phyloP scores from a whole-genome alignment of 2,888 invertebrate species.

The Scrobipalpa costella region DNA sequence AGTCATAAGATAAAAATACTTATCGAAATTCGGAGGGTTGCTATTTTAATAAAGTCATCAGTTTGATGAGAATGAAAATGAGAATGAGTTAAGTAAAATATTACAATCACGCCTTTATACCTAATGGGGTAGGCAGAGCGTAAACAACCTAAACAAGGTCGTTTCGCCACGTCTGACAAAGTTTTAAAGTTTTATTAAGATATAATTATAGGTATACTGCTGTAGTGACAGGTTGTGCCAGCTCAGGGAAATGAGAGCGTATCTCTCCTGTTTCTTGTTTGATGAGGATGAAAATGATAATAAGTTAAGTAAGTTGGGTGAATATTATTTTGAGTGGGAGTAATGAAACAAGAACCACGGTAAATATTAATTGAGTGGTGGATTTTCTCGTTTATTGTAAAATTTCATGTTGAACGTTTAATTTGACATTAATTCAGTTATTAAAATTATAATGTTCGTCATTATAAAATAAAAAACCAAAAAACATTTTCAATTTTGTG shows the following conservation, averaged over 20 bases:
- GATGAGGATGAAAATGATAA: slow-evolving; percentile 2
- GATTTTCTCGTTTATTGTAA: not conserved
- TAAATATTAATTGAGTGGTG: not conserved
- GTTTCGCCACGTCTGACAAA: too few relatives aligned
- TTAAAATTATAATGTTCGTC: too few relatives aligned
- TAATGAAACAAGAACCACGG: not conserved
- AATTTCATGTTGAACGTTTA: not conserved
- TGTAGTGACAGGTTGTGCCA: too few relatives aligned
- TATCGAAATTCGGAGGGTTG: slow-evolving; percentile 14
- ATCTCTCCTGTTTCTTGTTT: not conserved
- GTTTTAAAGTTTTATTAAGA: too few relatives aligned
- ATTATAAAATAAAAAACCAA: too few relatives aligned
- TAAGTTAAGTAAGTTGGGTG: not conserved
- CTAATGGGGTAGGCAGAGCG: too few relatives aligned
- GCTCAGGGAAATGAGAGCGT: not conserved
- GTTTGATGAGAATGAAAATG: slow-evolving; percentile 7
- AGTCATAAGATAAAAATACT: too few relatives aligned
- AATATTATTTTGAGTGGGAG: not conserved
- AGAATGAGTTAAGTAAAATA: not conserved
- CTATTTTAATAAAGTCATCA: slow-evolving; percentile 18
- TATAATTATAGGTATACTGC: too few relatives aligned
- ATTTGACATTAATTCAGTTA: not conserved
- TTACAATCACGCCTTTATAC: too few relatives aligned
- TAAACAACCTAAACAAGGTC: too few relatives aligned
- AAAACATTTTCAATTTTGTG: too few relatives aligned